Evolutionary conservation across 2,797 vertebrate species (phyloP).

Genomic region (Liasis olivaceus): DNA sequence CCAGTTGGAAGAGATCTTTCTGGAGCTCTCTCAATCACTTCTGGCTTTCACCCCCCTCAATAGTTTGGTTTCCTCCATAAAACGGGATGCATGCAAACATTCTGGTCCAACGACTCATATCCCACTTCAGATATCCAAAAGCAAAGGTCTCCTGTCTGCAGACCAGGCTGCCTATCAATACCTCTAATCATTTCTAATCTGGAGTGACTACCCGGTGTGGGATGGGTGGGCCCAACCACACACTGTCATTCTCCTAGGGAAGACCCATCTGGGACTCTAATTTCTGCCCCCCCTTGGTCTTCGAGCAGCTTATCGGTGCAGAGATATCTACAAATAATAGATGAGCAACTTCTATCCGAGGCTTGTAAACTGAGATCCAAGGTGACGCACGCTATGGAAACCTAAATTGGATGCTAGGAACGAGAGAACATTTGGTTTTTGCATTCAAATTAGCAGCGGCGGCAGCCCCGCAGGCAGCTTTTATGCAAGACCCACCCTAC

Average conservation of each 20-base stretch:
- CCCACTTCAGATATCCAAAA: neutral
- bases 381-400: neutral
- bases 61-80: neutral
- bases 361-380: neutral
- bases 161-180: neutral
- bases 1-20: too few relatives aligned
- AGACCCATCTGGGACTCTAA: neutral
- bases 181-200: neutral
- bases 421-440: neutral
- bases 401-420: slow-evolving; percentile 21
- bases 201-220: neutral
- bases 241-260: neutral
- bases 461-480: neutral
- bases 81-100: neutral
- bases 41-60: too few relatives aligned
- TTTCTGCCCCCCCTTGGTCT: neutral
- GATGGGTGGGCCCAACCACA: neutral
- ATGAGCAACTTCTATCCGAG: neutral
- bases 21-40: too few relatives aligned
- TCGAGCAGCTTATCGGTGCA: neutral
- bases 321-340: slow-evolving; percentile 38
- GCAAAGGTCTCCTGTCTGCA: neutral
- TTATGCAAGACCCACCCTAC: neutral
- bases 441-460: neutral
- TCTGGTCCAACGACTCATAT: neutral